A percentile compares a stretch with the other conserved stretches of the same genome.
phyloP scores from a whole-genome alignment of 2,888 invertebrate species.

The Seladonia tumulorum region DNA sequence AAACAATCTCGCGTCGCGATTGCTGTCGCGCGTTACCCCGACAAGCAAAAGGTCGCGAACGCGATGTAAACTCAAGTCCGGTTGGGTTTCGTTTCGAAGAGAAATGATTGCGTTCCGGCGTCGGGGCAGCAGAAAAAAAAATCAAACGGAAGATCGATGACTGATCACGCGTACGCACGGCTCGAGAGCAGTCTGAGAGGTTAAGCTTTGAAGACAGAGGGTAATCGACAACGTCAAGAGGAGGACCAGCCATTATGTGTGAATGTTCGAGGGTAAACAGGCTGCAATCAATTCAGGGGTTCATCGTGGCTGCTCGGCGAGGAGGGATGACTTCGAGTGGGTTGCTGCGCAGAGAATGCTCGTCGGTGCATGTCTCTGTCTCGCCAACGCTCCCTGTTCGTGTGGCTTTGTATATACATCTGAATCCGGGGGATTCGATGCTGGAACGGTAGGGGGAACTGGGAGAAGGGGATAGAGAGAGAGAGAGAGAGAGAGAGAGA shows the following conservation, averaged over 20 bases:
- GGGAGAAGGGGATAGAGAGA: neutral
- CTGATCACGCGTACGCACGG: constrained; percentile 41
- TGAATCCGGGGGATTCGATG: constrained; percentile 37
- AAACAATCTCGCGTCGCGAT: neutral
- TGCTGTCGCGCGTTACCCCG: neutral
- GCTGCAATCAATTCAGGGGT: constrained; percentile 77
- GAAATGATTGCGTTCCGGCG: neutral
- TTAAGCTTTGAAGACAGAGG: constrained; percentile 64
- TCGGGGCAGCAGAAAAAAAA: neutral
- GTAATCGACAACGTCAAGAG: constrained; percentile 63
- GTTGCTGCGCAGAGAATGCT: constrained; percentile 62
- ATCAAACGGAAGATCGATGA: constrained; percentile 29
- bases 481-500: neutral
- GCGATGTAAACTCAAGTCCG: neutral
- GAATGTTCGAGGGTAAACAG: constrained; percentile 74
- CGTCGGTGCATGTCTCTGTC: constrained; percentile 29
- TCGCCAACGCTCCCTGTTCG: neutral
- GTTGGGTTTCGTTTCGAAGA: neutral
- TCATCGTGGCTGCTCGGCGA: constrained; percentile 66
- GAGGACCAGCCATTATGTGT: constrained; percentile 69
- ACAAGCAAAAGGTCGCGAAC: neutral
- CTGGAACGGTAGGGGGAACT: neutral
- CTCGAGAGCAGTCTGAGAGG: constrained; percentile 45
- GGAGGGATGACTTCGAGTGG: constrained; percentile 71
- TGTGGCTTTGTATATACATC: constrained; percentile 40